These are phyloP conservation scores for Agonum fuliginosum DNA, from an alignment of 2,888 invertebrate species.

Conservation along the genomic window DNA sequence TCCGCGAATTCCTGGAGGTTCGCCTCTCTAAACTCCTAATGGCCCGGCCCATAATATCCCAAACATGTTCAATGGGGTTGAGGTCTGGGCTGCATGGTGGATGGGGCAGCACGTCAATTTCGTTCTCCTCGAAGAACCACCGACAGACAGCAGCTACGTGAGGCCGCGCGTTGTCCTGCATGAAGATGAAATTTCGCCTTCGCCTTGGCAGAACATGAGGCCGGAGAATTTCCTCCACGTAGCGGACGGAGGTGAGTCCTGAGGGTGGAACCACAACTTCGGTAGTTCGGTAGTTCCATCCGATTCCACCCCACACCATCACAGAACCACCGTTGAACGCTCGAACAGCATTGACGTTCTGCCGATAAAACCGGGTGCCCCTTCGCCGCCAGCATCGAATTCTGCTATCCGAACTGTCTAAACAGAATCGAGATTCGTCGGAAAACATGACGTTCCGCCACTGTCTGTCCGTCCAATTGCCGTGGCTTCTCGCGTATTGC, in stretches of 20 bases:
- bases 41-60: no score
- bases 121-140: not conserved
- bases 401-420: not conserved
- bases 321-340: conserved; percentile 18
- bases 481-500: not conserved
- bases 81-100: no score
- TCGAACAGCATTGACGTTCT: not conserved
- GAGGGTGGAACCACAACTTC: not conserved
- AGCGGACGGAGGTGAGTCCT: not conserved
- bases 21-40: no score
- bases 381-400: conserved; percentile 8
- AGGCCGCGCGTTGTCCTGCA: not conserved
- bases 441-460: conserved; percentile 25
- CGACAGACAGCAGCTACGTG: not conserved
- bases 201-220: not conserved
- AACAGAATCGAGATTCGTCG: conserved; percentile 8
- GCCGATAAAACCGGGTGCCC: not conserved
- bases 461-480: not conserved
- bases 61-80: no score
- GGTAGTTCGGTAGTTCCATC: not conserved
- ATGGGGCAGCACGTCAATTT: no score
- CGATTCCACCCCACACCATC: conserved; percentile 21
- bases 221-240: not conserved
- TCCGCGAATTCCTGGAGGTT: no score
- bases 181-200: not conserved